Percentiles rank a stretch among this genome's conserved stretches.
Evolutionary conservation across 2,113 vertebrate genomes (phyloP).

Genomic region (Gambusia affinis): DNA sequence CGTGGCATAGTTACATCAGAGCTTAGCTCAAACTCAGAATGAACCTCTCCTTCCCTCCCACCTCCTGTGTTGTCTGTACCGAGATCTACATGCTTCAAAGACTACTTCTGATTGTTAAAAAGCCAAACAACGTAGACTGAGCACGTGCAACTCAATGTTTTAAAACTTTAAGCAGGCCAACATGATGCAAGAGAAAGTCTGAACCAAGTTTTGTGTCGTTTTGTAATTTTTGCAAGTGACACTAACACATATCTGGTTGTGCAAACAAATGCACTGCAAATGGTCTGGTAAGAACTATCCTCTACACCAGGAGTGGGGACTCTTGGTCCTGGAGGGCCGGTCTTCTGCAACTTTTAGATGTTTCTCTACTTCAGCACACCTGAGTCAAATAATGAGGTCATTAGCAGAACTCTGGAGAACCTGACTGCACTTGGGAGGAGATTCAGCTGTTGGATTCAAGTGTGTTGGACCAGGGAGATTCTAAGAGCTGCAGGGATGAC

Average conservation of each 20-base stretch:
- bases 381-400: too few relatives aligned
- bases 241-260: constrained; percentile 6
- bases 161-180: background rate
- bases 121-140: constrained; percentile 12
- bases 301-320: too few relatives aligned
- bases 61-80: constrained; percentile 30
- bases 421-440: too few relatives aligned
- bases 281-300: background rate
- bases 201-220: background rate
- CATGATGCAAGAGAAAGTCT: background rate
- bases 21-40: constrained; percentile 55
- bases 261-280: constrained; percentile 18
- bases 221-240: background rate
- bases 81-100: constrained; percentile 25
- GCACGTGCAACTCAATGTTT: background rate
- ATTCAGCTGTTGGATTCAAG: too few relatives aligned
- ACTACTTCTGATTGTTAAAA: constrained; percentile 13
- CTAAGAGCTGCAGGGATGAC: too few relatives aligned
- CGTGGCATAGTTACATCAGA: constrained; percentile 71
- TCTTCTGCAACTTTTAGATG: too few relatives aligned
- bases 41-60: constrained; percentile 37
- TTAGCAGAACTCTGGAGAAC: too few relatives aligned
- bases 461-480: too few relatives aligned
- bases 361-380: too few relatives aligned
- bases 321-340: too few relatives aligned